Conservation (phyloP, 1,140 invertebrate genomes). For the Diorhabda sublineata region DNA sequence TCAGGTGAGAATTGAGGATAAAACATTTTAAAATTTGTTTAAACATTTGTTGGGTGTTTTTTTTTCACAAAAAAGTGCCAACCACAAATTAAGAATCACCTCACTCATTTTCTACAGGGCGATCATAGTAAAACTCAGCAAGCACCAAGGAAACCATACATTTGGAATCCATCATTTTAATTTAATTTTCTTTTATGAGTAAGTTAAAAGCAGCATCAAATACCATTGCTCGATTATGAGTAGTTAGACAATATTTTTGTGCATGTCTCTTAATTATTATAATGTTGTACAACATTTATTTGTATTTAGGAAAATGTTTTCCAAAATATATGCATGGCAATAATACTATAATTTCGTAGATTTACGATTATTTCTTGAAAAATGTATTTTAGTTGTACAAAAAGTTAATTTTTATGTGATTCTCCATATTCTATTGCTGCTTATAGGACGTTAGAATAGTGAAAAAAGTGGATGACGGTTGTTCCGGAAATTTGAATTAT, state of each 20-base stretch:
- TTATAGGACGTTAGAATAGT: no score
- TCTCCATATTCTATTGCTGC: no score
- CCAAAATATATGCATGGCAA: no score
- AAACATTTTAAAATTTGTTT: background rate
- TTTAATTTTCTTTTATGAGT: background rate
- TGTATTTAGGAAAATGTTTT: no score
- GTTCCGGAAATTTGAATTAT: no score
- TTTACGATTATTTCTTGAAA: no score
- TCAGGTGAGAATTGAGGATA: conserved; percentile 33
- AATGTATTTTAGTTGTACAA: no score
- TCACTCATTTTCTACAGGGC: conserved; percentile 1
- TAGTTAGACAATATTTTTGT: background rate
- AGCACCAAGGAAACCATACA: conserved; percentile 33
- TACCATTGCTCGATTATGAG: background rate
- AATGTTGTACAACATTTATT: no score
- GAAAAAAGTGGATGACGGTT: no score
- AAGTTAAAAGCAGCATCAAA: conserved; percentile 2
- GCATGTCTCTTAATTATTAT: background rate
- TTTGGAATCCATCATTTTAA: conserved; percentile 39
- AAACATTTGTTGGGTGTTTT: background rate
- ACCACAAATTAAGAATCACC: background rate
- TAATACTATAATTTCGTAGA: no score
- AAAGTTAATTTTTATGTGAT: no score
- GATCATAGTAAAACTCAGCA: conserved; percentile 5
- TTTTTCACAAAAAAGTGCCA: background rate